Evolutionary conservation across 2,888 invertebrate genomes (phyloP).

Genomic region (Erannis defoliaria): DNA sequence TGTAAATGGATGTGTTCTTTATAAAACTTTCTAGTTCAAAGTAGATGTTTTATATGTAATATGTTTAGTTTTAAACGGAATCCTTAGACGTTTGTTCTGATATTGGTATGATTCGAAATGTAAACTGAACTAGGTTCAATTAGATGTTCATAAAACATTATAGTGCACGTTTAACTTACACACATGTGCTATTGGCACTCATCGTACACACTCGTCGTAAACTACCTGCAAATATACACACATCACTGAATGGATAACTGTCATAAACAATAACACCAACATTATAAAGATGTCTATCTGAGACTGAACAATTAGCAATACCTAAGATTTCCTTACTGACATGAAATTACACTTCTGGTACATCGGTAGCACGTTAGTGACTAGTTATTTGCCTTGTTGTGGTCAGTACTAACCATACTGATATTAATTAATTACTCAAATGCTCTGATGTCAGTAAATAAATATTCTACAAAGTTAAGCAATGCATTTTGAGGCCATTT

Average conservation of each 20-base stretch:
- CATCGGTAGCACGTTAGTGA: slow-evolving; percentile 2
- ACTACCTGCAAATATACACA: slow-evolving; percentile 9
- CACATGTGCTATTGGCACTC: slow-evolving; percentile 13
- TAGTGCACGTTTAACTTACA: slow-evolving; percentile 25
- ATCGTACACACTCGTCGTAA: slow-evolving; percentile 1
- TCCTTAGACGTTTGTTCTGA: slow-evolving; percentile 16
- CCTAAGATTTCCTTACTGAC: neutral
- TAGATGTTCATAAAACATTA: slow-evolving; percentile 23
- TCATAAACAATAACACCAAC: neutral
- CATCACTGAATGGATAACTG: neutral
- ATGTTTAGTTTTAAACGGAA: slow-evolving; percentile 24
- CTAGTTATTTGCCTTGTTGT: neutral
- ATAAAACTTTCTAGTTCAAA: slow-evolving; percentile 17
- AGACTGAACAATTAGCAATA: neutral
- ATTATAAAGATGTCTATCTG: neutral
- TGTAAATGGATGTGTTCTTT: slow-evolving; percentile 25
- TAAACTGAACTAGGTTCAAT: slow-evolving; percentile 30
- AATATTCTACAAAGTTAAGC: too few relatives aligned
- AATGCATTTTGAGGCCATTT: too few relatives aligned
- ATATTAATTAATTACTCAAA: too few relatives aligned
- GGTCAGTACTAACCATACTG: neutral
- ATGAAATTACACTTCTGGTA: slow-evolving; percentile 3
- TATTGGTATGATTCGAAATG: slow-evolving; percentile 3
- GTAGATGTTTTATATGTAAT: slow-evolving; percentile 30
- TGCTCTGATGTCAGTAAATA: too few relatives aligned